Percentiles rank a stretch among this genome's conserved stretches.
Conservation (phyloP, 2,888 invertebrate species). For the Cataglyphis rosenhaueri region DNA sequence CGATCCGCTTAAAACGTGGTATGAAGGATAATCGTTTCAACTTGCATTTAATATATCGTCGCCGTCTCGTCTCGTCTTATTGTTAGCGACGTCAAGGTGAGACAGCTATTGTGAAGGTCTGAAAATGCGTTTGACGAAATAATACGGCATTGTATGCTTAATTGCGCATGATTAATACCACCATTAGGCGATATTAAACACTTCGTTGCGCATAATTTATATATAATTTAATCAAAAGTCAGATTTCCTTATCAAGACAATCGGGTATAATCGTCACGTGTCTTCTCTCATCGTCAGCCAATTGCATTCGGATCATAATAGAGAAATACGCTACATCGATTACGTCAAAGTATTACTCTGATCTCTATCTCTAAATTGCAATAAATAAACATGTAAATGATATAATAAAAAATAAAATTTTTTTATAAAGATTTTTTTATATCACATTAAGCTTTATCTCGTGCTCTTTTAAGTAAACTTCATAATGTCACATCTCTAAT, state of each 20-base stretch:
- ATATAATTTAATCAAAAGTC: neutral
- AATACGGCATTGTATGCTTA: conserved; percentile 17
- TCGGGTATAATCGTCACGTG: neutral
- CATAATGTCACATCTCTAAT: too few species aligned
- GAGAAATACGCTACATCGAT: too few species aligned
- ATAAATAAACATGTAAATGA: too few species aligned
- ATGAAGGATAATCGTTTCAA: conserved; percentile 49
- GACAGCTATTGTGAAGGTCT: conserved; percentile 27
- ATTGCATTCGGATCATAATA: neutral
- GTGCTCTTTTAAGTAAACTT: too few species aligned
- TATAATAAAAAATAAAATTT: too few species aligned
- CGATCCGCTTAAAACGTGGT: conserved; percentile 51
- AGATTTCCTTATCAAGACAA: neutral
- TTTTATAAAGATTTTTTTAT: too few species aligned
- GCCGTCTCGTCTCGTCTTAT: conserved; percentile 24
- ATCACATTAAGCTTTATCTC: too few species aligned
- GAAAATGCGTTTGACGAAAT: conserved; percentile 13
- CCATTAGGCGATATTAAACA: neutral
- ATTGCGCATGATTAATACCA: conserved; percentile 17
- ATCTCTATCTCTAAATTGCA: too few species aligned
- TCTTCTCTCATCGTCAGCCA: neutral
- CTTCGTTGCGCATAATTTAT: neutral
- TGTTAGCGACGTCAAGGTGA: conserved; percentile 53
- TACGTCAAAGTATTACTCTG: too few species aligned
- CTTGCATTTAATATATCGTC: conserved; percentile 42